Percentiles rank a stretch among this genome's conserved stretches.
These are phyloP conservation scores for Dicyrtomina minuta DNA, from an alignment of 2,888 invertebrate species.

Conservation along the genomic window DNA sequence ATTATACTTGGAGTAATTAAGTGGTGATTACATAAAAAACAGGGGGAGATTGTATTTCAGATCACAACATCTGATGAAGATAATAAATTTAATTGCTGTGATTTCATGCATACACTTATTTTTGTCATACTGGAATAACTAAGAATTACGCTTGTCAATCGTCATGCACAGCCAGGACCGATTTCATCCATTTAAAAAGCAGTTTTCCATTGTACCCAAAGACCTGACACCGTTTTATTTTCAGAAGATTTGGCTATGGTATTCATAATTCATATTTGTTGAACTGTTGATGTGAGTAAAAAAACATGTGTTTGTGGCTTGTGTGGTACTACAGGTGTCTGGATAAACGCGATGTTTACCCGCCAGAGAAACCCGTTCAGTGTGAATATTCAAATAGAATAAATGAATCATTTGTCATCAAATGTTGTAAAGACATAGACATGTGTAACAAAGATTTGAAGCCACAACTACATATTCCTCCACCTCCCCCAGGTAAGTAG, in stretches of 20 bases:
- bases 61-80: constrained; percentile 13
- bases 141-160: no score
- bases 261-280: neutral
- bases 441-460: constrained; percentile 74
- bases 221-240: neutral
- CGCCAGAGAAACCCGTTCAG: constrained; percentile 77
- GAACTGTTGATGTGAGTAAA: constrained; percentile 3
- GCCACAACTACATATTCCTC: constrained; percentile 64
- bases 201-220: no score
- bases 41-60: constrained; percentile 38
- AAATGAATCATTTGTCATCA: constrained; percentile 75
- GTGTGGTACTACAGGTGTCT: constrained; percentile 66
- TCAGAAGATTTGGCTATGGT: neutral
- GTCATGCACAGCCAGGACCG: no score
- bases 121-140: no score
- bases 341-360: constrained; percentile 71
- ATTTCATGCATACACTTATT: neutral
- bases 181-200: no score
- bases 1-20: no score
- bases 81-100: no score
- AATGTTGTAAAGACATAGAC: constrained; percentile 74
- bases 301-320: neutral
- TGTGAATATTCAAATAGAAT: constrained; percentile 74
- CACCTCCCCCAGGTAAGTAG: constrained; percentile 47
- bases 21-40: no score